Evolutionary conservation across 2,113 vertebrate genomes (phyloP), one percentile per base, ranked within the genome.

Genomic region (Phaethon lepturus): DNA sequence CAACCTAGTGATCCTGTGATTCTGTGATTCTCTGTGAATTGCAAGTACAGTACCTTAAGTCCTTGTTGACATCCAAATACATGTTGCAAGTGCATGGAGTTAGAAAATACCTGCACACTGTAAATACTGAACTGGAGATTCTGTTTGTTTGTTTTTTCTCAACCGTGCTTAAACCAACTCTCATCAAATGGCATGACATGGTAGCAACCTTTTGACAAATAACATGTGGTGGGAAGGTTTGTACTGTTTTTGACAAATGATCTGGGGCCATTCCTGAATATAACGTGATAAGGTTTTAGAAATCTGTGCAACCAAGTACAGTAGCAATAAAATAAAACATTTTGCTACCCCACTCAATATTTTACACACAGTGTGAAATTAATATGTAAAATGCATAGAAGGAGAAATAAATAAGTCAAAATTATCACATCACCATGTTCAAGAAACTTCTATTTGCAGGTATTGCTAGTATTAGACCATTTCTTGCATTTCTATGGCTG

Each of bases 61-160:
- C 5, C 7, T 38, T 5, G 4, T 35, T 86, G 71, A 55, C 9
- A 42, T 76, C 2, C n/a, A 75, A 45, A 79, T 35, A 31, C 1
- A 12, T 10, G 6, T 26, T 16, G 44, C 24, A 83, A 71, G 68
- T 3, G 7, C 8, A 59, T 0, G 0, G 35, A 40, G 8, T 49
- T 49, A 50, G 56, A 88, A 88, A 75, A 78, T 15, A 62, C 6
- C 17, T 58, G 13, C 45, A 62, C 12, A 16, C 3, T 19, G 28
- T 13, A 56, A 53, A 50, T 26, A 62, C 2, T 45, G 31, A 86
- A 35, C 10, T 20, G 13, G 10, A 52, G 92, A 56, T 28, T 64
- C 24, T 45, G 3, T 38, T 35, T 58, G 7, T 8, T 58, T 44
- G 2, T 6, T 86, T 68, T 72, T 19, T 44, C 55, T 56, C 11